Evolutionary conservation across 2,113 vertebrate genomes (phyloP).

Genomic region (Scomber colias): DNA sequence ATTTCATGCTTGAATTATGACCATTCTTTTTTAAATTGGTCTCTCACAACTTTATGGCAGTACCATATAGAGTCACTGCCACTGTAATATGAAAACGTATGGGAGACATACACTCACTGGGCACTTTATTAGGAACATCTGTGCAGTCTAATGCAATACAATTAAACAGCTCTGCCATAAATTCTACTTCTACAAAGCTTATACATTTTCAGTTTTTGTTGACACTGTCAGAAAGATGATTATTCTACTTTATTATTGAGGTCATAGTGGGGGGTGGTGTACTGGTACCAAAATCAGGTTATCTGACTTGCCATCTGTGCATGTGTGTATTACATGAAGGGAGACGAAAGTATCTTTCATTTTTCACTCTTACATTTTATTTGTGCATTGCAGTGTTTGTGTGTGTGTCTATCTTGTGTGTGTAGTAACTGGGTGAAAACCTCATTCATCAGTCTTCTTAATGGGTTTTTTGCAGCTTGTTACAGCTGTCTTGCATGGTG

Average conservation of each 20-base stretch:
- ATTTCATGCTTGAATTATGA: not conserved
- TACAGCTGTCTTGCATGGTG: slow-evolving; percentile 88
- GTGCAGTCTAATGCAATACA: too few relatives aligned
- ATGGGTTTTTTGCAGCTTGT: slow-evolving; percentile 85
- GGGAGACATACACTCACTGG: not conserved
- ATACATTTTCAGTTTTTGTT: too few relatives aligned
- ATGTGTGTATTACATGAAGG: not conserved
- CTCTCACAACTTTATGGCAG: too few relatives aligned
- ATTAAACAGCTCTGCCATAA: too few relatives aligned
- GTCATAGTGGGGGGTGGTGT: too few relatives aligned
- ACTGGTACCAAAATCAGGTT: not conserved
- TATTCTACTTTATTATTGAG: too few relatives aligned
- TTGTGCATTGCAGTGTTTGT: not conserved
- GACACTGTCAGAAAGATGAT: too few relatives aligned
- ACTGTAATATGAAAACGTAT: not conserved
- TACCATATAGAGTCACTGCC: not conserved
- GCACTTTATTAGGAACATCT: too few relatives aligned
- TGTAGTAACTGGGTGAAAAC: not conserved
- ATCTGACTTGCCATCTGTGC: not conserved
- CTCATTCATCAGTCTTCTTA: not conserved
- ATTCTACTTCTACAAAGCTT: too few relatives aligned
- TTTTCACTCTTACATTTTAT: not conserved
- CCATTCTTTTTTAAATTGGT: too few relatives aligned
- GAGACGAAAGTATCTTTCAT: not conserved
- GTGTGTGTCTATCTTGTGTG: not conserved